phyloP scores from a whole-genome alignment of 2,113 vertebrate genomes.

The Dendrocopos noguchii region DNA sequence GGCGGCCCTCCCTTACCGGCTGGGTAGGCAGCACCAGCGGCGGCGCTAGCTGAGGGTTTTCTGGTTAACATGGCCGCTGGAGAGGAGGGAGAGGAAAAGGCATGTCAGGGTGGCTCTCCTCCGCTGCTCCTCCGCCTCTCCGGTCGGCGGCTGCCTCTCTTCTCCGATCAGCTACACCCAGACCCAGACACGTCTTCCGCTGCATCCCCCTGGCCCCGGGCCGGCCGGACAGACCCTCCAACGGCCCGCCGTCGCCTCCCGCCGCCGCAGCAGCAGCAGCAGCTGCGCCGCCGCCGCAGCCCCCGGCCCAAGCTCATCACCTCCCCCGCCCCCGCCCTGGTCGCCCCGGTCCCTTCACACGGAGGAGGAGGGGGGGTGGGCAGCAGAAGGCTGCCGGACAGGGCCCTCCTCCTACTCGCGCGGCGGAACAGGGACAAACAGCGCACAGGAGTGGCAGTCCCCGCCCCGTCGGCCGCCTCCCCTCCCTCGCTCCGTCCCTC shows the following conservation, averaged over 20 bases:
- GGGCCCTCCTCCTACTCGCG: background rate
- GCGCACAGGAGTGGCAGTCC: background rate
- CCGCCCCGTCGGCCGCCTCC: background rate
- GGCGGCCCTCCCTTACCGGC: constrained; percentile 83
- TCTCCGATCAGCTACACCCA: constrained; percentile 78
- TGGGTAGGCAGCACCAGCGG: constrained; percentile 75
- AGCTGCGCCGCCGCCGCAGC: constrained; percentile 49
- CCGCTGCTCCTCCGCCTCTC: constrained; percentile 75
- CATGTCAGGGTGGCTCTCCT: constrained; percentile 71
- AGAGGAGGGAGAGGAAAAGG: constrained; percentile 68
- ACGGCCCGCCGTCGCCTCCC: constrained; percentile 59
- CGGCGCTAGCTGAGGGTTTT: constrained; percentile 84
- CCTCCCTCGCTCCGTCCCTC: background rate
- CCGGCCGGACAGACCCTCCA: constrained; percentile 65
- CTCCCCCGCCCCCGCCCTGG: constrained; percentile 57
- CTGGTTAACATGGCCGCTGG: constrained; percentile 98
- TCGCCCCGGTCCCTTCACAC: constrained; percentile 60
- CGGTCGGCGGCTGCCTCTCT: constrained; percentile 74
- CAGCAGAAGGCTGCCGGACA: constrained; percentile 1
- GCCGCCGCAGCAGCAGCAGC: constrained; percentile 68
- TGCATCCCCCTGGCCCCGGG: constrained; percentile 68
- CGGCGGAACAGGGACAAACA: background rate
- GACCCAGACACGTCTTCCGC: constrained; percentile 63
- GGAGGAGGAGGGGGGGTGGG: constrained; percentile 22
- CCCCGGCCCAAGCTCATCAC: constrained; percentile 71